These are phyloP conservation scores for Calliphora vomitoria DNA, from an alignment of 2,888 invertebrate genomes.

Conservation along the genomic window DNA sequence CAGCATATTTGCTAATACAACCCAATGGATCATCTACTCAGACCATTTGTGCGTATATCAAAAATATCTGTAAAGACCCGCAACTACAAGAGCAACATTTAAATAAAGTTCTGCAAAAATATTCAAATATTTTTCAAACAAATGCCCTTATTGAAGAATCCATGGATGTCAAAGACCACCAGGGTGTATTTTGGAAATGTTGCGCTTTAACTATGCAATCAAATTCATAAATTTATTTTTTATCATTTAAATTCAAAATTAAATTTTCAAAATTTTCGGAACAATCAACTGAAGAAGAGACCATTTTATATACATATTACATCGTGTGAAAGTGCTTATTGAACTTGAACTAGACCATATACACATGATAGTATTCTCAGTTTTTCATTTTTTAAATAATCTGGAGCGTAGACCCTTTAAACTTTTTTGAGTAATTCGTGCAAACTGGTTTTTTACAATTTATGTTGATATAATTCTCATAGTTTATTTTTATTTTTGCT, in stretches of 20 bases:
- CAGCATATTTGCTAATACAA: conserved; percentile 94
- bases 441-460: too few species aligned
- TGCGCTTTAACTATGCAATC: conserved; percentile 85
- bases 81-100: conserved; percentile 90
- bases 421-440: too few species aligned
- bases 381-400: too few species aligned
- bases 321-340: background rate
- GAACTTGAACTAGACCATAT: too few species aligned
- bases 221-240: conserved; percentile 24
- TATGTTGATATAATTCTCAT: too few species aligned
- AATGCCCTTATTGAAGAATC: conserved; percentile 82
- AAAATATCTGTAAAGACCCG: conserved; percentile 89
- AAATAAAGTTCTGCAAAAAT: conserved; percentile 91
- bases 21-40: conserved; percentile 96
- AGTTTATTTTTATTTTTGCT: too few species aligned
- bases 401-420: too few species aligned
- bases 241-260: conserved; percentile 4
- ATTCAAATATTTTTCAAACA: conserved; percentile 92
- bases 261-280: conserved; percentile 7
- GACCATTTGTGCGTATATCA: conserved; percentile 95
- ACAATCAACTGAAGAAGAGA: conserved; percentile 63
- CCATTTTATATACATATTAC: conserved; percentile 54
- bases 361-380: too few species aligned
- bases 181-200: conserved; percentile 92
- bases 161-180: conserved; percentile 89